Percentiles rank a stretch among this genome's conserved stretches.
Evolutionary conservation across 2,113 vertebrate genomes (phyloP).

Genomic region (Syrmaticus mikado): DNA sequence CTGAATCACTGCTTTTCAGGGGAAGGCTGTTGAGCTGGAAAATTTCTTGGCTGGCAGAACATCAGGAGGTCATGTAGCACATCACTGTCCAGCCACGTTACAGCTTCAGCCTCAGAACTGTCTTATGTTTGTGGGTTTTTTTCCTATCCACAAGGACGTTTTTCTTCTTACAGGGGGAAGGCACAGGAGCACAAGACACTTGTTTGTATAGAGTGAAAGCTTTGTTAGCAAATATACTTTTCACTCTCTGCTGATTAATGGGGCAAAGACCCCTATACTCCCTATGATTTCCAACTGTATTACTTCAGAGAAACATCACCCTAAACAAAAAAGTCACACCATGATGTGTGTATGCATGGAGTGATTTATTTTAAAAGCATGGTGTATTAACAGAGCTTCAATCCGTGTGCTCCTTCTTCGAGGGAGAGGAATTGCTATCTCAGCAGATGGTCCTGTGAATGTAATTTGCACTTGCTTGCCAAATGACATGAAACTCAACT

Average conservation of each 20-base stretch:
- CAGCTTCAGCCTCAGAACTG: background rate
- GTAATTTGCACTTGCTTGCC: constrained; percentile 37
- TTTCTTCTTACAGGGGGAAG: background rate
- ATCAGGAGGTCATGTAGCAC: background rate
- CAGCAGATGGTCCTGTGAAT: constrained; percentile 35
- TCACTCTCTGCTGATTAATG: constrained; percentile 9
- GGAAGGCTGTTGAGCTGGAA: background rate
- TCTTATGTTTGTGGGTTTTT: background rate
- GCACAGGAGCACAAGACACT: background rate
- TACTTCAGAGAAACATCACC: background rate
- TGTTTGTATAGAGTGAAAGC: background rate
- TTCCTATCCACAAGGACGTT: background rate
- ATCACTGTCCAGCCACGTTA: background rate
- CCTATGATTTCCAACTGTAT: background rate
- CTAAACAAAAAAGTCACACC: background rate
- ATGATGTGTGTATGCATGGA: background rate
- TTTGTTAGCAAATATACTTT: background rate
- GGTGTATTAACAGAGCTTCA: constrained; percentile 8
- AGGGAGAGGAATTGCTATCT: constrained; percentile 14
- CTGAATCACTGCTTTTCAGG: background rate
- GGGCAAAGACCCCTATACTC: constrained; percentile 2
- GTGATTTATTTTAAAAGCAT: constrained; percentile 34
- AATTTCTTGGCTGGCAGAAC: background rate
- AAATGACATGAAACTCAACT: constrained; percentile 7
- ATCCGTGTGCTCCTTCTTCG: constrained; percentile 1